Evolutionary conservation across 30 jellyfish, hydroid and myxozoan genomes (phyloP).

Genomic region (Morbakka virulenta): DNA sequence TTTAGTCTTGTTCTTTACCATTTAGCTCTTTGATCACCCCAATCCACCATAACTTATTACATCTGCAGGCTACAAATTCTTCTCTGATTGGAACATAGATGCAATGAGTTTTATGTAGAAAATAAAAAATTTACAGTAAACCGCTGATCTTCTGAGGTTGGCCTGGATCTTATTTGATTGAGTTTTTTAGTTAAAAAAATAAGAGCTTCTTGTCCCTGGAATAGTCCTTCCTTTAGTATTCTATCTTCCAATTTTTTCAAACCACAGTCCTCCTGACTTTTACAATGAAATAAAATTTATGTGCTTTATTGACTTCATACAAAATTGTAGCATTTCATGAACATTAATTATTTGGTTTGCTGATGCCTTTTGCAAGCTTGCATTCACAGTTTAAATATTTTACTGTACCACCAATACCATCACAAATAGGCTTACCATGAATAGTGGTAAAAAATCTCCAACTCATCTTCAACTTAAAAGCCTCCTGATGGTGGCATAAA

Average conservation of each 20-base stretch:
- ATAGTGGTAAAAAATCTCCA: conserved; percentile 67
- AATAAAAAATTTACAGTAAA: not conserved
- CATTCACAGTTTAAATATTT: conserved; percentile 37
- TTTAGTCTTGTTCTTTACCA: conserved; percentile 27
- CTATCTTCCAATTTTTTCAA: not conserved
- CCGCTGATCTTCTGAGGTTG: not conserved
- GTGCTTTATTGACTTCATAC: not conserved
- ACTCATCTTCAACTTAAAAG: conserved; percentile 22
- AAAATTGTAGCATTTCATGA: conserved; percentile 3
- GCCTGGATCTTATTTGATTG: not conserved
- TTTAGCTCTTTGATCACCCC: conserved; percentile 7
- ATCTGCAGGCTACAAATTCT: conserved; percentile 19
- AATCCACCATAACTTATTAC: conserved; percentile 23
- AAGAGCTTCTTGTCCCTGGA: conserved; percentile 31
- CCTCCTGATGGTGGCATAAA: conserved; percentile 23
- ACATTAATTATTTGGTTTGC: not conserved
- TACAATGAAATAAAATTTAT: not conserved
- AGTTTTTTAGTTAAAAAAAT: not conserved
- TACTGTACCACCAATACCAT: too few relatives aligned
- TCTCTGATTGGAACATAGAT: too few relatives aligned
- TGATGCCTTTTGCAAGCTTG: conserved; percentile 26
- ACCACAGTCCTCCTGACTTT: not conserved
- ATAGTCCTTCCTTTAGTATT: not conserved
- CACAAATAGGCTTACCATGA: conserved; percentile 65
- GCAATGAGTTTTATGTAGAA: not conserved